Evolutionary conservation across 2,113 vertebrate species (phyloP), one percentile per base, ranked within the genome.

Genomic region (Dromaius novaehollandiae): DNA sequence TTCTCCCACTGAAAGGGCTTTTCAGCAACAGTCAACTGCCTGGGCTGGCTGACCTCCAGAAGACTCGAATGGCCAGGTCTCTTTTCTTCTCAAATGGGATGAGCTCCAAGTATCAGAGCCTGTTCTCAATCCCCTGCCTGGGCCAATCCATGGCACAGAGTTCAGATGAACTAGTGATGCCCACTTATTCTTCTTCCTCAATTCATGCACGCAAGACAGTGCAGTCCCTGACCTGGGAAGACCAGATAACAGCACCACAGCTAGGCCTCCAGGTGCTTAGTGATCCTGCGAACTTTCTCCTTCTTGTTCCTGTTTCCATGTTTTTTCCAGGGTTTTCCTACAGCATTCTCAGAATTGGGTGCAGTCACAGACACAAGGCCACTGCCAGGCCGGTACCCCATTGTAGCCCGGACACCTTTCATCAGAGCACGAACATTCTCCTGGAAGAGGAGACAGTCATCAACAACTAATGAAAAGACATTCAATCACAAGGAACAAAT

Each of bases 261-360:
- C 98, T 97, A 99, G 17, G 98, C 98, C n/a, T 99, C 99, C 96
- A 99, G 96, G 96, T 99, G 99, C 93, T 98, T 99, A 21, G 97
- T 99, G 58, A 99, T 95, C 60, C 99, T 98, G 26, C 99, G 99
- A 11, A 99, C 96, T 96, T 99, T 99, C 97, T 99, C 99, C 93
- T 99, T 99, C 97, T 99, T 99, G 95, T 99, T 99, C 89, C 94
- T 98, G 98, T 99, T 99, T 22, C 99, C 98, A 0, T 99, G 99
- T 84, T 99, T 99, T 96, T 99, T 99, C 99, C 99, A 99, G 76
- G 99, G 99, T 90, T 99, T 99, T 51, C 99, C 98, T 3, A 48
- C 55, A 21, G 69, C 79, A 0, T 16, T 91, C 40, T 98, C 98
- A 44, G 96, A 11, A 17, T 36, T 65, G 56, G 87, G 36, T 3